Base-by-base conservation (phyloP, 2,888 invertebrate genomes). In the Pristionchus japonicus region DNA sequence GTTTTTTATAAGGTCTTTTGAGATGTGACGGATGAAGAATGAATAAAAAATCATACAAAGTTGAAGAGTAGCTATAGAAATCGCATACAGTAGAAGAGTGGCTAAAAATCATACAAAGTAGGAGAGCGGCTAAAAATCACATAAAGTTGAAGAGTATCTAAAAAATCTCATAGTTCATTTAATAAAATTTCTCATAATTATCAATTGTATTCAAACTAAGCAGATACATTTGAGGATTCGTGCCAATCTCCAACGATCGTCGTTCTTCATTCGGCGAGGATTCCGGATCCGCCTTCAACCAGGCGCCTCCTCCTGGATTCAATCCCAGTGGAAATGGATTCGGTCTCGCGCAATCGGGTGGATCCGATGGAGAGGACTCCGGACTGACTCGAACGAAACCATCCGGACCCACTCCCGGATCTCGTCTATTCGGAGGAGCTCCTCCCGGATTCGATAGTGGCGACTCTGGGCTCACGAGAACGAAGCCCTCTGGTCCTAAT, bases 181-280 rank as follows among this genome's bases (percentile, higher is more conserved):
- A n/a, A n/a, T n/a, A n/a, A n/a, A n/a, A n/a, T n/a, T n/a, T n/a
- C n/a, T n/a, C n/a, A n/a, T n/a, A n/a, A n/a, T n/a, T n/a, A n/a
- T n/a, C n/a, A n/a, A n/a, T n/a, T n/a, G n/a, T n/a, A n/a, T n/a
- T n/a, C n/a, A n/a, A n/a, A n/a, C n/a, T n/a, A n/a, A n/a, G n/a
- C n/a, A n/a, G n/a, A n/a, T n/a, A n/a, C n/a, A n/a, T n/a, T 49
- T 49, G 40, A 85, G 85, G 64, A 6, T 85, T 85, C 85, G 85
- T 85, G 23, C 85, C 85, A n/a, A 85, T 85, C 52, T 57, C 57
- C 0, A 84, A 47, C 13, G 83, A 57, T 37, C 43, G 57, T 43
- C 49, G 27, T 20, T 3, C 52, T 23, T 6, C 9, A 20, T 84
- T 84, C 34, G 57, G 23, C 27, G 83, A 13, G 0, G 83, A 57